A percentile compares a stretch with the other conserved stretches of the same genome.
These are phyloP conservation scores for Eubucco bourcierii DNA, from an alignment of 2,113 vertebrate species.

Conservation along the genomic window DNA sequence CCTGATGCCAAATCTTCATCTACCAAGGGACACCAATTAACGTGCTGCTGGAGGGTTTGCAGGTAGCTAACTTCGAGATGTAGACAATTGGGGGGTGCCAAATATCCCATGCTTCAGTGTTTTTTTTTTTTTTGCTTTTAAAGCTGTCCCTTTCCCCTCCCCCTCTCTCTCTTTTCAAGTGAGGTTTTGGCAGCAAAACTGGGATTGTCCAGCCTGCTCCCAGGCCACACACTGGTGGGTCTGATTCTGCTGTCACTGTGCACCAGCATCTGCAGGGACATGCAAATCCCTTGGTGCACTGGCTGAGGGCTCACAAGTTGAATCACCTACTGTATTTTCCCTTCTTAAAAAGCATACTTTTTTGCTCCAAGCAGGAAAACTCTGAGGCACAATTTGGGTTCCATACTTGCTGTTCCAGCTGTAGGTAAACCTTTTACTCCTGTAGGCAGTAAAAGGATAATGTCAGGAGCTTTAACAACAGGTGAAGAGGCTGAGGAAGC, in stretches of 20 bases:
- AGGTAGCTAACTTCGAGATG: slow-evolving; percentile 24
- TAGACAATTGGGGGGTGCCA: neutral
- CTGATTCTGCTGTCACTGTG: neutral
- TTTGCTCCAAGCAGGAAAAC: neutral
- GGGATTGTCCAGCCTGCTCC: neutral
- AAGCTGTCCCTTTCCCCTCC: neutral
- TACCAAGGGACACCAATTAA: slow-evolving; percentile 75
- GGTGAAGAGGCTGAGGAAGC: neutral
- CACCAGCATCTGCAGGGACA: neutral
- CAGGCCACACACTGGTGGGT: neutral
- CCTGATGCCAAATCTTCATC: slow-evolving; percentile 73
- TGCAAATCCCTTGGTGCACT: accelerated
- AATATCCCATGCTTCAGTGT: neutral
- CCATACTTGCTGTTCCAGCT: neutral
- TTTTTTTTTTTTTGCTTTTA: neutral
- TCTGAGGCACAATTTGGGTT: neutral
- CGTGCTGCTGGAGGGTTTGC: slow-evolving; percentile 65
- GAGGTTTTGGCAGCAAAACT: neutral
- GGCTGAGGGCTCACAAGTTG: neutral
- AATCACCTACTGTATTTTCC: neutral
- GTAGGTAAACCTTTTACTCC: neutral
- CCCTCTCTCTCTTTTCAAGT: neutral
- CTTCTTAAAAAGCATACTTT: neutral
- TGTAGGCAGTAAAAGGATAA: neutral
- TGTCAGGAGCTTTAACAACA: neutral